Evolutionary conservation across 2,113 vertebrate genomes (phyloP), one percentile per base, ranked within the genome.

Genomic region (Xiphophorus maculatus): DNA sequence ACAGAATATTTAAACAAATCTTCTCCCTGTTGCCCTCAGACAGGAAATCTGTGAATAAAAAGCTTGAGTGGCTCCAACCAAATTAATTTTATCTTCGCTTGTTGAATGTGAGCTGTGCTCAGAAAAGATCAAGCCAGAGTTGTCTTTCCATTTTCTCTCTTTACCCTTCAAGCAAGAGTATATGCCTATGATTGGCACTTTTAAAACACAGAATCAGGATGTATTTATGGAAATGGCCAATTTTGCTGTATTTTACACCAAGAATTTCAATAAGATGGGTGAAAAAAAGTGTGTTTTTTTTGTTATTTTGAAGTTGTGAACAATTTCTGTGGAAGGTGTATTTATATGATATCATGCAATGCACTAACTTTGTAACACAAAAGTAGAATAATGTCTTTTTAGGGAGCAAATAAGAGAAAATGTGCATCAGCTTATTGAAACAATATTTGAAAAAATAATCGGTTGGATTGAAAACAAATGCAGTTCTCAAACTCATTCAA

Each of bases 1-100:
- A 25, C 60, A 81, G 89, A 89, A 92, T 93, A 93, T 93, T 93
- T 87, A 92, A 92, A 89, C 89, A 89, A 93, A 91, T 91, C 89
- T 79, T 87, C 87, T 77, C 77, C 69, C 68, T 77, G 83, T 85
- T 88, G 87, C 84, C 92, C 85, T 82, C 44, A 82, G 80, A 88
- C 64, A 70, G 86, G 85, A 83, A 88, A 88, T 84, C 76, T 76
- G 77, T 63, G 68, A 84, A 85, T 76, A 80, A 90, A 89, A 88
- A 88, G 82, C 84, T 85, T 69, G 81, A 90, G 84, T 83, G 89
- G 77, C 84, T 90, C 48, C 27, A 78, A 80, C 69, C 62, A 90
- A 91, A 90, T 90, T 85, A 83, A 77, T 84, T 84, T 64, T 70
- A 81, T 83, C 71, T 83, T 62, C 68, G 75, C 66, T 64, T 72